Conservation (phyloP, 2,113 vertebrate genomes). For the Pachycephala philippinensis region DNA sequence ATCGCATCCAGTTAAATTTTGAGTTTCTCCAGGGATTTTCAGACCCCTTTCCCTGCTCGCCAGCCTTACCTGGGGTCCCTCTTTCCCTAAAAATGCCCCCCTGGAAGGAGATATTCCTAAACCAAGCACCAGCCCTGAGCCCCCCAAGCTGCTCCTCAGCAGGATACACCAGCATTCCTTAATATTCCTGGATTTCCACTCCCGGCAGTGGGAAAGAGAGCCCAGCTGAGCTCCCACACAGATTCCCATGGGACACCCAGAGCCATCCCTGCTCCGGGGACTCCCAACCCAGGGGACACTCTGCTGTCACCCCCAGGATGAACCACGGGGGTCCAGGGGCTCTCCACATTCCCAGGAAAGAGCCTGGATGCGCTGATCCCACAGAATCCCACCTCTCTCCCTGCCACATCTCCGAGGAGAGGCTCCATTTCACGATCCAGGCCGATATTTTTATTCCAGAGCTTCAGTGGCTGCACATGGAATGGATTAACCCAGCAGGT, state of each 20-base stretch:
- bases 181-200: not conserved
- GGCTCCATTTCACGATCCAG: not conserved
- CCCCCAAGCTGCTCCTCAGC: not conserved
- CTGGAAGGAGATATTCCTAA: not conserved
- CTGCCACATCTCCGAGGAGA: not conserved
- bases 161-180: not conserved
- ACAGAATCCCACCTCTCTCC: not conserved
- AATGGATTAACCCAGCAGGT: conserved; percentile 44
- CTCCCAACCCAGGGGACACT: fast-evolving
- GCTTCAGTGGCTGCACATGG: not conserved
- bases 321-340: fast-evolving
- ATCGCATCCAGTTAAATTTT: not conserved
- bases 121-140: not conserved
- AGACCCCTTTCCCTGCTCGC: not conserved
- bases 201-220: not conserved
- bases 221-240: not conserved
- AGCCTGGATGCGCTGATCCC: fast-evolving
- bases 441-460: not conserved
- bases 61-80: not conserved
- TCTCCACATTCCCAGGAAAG: not conserved
- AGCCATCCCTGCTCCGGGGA: not conserved
- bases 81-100: not conserved
- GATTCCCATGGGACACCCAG: not conserved
- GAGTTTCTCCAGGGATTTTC: not conserved
- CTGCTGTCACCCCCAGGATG: not conserved